Base-by-base conservation (phyloP, 2,797 vertebrate genomes). In the Acanthornis magna region DNA sequence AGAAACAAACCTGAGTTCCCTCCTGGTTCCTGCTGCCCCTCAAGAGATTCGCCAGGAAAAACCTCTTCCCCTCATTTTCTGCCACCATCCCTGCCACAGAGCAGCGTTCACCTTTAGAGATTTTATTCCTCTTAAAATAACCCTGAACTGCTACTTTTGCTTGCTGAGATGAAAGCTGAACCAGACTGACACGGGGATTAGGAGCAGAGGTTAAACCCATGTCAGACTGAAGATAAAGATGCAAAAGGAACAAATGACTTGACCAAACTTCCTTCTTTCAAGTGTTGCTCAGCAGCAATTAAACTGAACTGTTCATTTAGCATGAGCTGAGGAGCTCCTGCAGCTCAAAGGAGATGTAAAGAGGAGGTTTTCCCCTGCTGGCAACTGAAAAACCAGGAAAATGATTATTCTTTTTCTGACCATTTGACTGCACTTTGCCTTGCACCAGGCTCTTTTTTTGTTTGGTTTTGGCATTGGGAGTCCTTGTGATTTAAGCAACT, bases 191-290 rank as follows among this genome's bases (percentile, higher is more conserved):
- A 79, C 0, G 1, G 23, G 89, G 93, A 96, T 95, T 91, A 96
- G 82, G n/a, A 94, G 61, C 79, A 95, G 93, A 90, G 94, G 95
- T 95, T 95, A 96, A 96, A 92, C 17, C 43, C 80, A 54, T 88
- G 87, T 93, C 95, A 97, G 78, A 47, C 78, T 92, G 66, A 76
- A 94, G 92, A 95, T 89, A 87, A 91, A 97, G 92, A 94, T 93
- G 82, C 93, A 94, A 95, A 96, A 75, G 54, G 73, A 96, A 86
- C 85, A 91, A 95, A 94, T 88, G 70, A 74, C 72, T 93, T 85
- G 73, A 91, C 65, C 89, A 92, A 96, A 91, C 62, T 85, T 92
- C 70, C 73, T 87, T 75, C 80, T 96, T 88, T 89, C 79, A 84
- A 78, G 54, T 34, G 60, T 26, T 95, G 70, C 13, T 13, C 3